Evolutionary conservation across 2,888 invertebrate species (phyloP).

Genomic region (Agrenia bidenticulata): DNA sequence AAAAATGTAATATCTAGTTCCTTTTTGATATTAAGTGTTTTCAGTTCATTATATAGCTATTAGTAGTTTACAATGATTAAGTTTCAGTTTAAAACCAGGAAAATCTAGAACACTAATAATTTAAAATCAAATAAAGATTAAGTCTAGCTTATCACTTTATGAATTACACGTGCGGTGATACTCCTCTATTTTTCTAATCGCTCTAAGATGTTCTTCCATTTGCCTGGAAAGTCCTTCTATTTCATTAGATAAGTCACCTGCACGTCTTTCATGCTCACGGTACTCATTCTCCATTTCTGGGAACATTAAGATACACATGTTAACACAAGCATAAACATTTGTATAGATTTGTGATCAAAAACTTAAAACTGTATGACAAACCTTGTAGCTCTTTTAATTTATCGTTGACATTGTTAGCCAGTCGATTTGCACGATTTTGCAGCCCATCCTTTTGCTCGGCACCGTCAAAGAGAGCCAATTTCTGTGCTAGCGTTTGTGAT

Average conservation of each 20-base stretch:
- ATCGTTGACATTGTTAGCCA: slow-evolving; percentile 75
- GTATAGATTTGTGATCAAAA: no score
- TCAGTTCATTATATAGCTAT: no score
- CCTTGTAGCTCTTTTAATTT: slow-evolving; percentile 72
- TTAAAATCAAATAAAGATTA: neutral
- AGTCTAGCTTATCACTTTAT: slow-evolving; percentile 29
- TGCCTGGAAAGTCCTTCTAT: slow-evolving; percentile 65
- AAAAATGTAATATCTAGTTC: no score
- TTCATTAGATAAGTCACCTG: slow-evolving; percentile 63
- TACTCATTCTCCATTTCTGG: slow-evolving; percentile 68
- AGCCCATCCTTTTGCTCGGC: slow-evolving; percentile 76
- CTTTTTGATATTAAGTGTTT: no score
- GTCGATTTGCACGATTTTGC: slow-evolving; percentile 74
- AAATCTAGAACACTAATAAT: no score
- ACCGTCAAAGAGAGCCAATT: slow-evolving; percentile 72
- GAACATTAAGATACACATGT: slow-evolving; percentile 37
- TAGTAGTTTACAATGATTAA: neutral
- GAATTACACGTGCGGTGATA: slow-evolving; percentile 64
- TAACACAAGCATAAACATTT: no score
- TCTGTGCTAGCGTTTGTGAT: slow-evolving; percentile 69
- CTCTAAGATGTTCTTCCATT: slow-evolving; percentile 65
- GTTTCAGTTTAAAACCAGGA: neutral
- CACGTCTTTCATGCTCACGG: slow-evolving; percentile 65
- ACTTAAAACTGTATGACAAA: slow-evolving; percentile 53
- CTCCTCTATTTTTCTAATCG: slow-evolving; percentile 65